Evolutionary conservation across 2,888 invertebrate genomes (phyloP).

Genomic region (Toxonevra muliebris): DNA sequence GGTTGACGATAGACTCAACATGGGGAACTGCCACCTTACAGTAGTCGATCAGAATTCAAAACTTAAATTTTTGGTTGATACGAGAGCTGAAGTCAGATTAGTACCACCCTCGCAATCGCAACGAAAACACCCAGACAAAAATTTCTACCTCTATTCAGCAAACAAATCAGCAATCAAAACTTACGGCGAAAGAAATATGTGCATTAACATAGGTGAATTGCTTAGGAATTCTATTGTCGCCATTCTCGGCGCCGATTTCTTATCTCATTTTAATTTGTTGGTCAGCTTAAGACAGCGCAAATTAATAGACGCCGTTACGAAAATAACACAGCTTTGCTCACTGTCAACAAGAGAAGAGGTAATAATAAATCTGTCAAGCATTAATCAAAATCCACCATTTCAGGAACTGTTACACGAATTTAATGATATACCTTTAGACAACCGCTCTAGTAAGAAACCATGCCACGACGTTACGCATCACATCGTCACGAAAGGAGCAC

Average conservation of each 20-base stretch:
- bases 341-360: not conserved
- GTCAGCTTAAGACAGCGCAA: conserved; percentile 25
- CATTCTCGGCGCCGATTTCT: not conserved
- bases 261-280: conserved; percentile 11
- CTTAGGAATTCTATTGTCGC: not conserved
- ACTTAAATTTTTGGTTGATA: conserved; percentile 8
- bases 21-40: not conserved
- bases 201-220: not conserved
- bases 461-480: conserved; percentile 25
- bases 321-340: conserved; percentile 3
- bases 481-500: conserved; percentile 33
- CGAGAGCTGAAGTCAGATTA: not conserved
- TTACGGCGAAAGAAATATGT: not conserved
- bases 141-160: conserved; percentile 3
- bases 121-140: not conserved
- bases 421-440: conserved; percentile 21
- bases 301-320: conserved; percentile 22
- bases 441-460: not conserved
- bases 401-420: conserved; percentile 29
- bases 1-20: not conserved
- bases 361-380: conserved; percentile 5
- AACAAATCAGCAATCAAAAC: not conserved
- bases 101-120: conserved; percentile 1
- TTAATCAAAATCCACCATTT: conserved; percentile 26
- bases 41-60: not conserved